Evolutionary conservation across 2,113 vertebrate species (phyloP), one percentile per base, ranked within the genome.

Genomic region (Xiphias gladius): DNA sequence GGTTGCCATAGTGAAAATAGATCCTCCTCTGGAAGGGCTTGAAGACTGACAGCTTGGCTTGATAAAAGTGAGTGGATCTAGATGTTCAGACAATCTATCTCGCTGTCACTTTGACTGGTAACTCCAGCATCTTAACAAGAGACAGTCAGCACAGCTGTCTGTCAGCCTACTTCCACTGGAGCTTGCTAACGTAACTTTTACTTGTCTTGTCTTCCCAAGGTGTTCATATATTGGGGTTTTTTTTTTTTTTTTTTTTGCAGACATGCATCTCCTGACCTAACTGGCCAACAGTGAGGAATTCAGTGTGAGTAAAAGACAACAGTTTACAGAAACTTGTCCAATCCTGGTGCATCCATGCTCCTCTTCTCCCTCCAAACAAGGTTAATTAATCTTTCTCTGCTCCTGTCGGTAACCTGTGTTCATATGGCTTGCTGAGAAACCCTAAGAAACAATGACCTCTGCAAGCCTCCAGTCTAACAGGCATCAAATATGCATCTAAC

Each of bases 401-500:
- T 64, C 2, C 12, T 52, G 19, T 55, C 39, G 62, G 4, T 58
- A 46, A 50, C 2, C 41, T 26, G 3, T 30, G 6, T 66, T 64
- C 46, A 14, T 41, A 2, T 28, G 22, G 39, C 76, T 83, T 71
- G 72, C 62, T 64, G 73, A 84, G 43, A 87, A 86, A 59, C 48
- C 74, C 41, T 69, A 69, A 54, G 80, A 84, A 88, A 54, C 81
- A 50, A 24, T 68, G 80, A 87, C 73, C 88, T 83, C 71, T 85
- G 69, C 30, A 73, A 82, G 73, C 75, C 81, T 84, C 28, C 84
- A 52, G 76, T 79, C 79, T 26, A 28, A 73, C 32, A 62, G 57
- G 37, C 88, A 91, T 92, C 76, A 93, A 91, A 94, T 90, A 88
- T 88, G 90, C 58, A 92, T 87, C 74, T 30, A 57, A 75, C 70